These are phyloP conservation scores for Puntigrus tetrazona DNA, from an alignment of 2,113 vertebrate species.

Conservation along the genomic window DNA sequence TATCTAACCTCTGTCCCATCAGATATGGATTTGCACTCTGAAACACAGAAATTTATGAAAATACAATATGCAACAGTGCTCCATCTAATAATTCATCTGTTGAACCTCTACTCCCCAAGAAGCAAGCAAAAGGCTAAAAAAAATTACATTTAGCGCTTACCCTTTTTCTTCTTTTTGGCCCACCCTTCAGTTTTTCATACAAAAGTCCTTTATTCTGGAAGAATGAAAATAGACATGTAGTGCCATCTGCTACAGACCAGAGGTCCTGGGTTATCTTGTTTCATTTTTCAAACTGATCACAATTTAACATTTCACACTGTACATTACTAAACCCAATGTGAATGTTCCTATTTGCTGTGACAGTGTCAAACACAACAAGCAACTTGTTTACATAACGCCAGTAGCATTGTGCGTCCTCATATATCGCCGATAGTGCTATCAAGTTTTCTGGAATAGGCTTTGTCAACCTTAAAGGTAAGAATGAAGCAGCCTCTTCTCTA, in stretches of 20 bases:
- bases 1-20: constrained; percentile 91
- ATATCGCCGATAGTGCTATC: not conserved
- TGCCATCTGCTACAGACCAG: not conserved
- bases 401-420: not conserved
- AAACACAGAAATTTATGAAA: constrained; percentile 37
- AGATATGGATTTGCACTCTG: constrained; percentile 92
- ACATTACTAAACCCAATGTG: too few species aligned
- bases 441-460: not conserved
- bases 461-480: too few species aligned
- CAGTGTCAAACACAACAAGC: too few species aligned
- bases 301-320: not conserved
- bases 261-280: not conserved
- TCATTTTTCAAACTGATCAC: not conserved
- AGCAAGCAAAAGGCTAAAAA: not conserved
- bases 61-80: not conserved
- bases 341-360: too few species aligned
- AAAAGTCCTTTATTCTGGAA: constrained; percentile 91
- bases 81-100: not conserved
- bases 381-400: too few species aligned
- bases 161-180: constrained; percentile 90
- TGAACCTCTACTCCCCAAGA: not conserved
- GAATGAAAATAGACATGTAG: constrained; percentile 34
- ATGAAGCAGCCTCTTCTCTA: too few species aligned
- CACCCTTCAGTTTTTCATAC: constrained; percentile 89
- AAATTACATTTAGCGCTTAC: constrained; percentile 68